phyloP scores from a whole-genome alignment of 2,888 invertebrate genomes.

The Entomobrya multifasciata region DNA sequence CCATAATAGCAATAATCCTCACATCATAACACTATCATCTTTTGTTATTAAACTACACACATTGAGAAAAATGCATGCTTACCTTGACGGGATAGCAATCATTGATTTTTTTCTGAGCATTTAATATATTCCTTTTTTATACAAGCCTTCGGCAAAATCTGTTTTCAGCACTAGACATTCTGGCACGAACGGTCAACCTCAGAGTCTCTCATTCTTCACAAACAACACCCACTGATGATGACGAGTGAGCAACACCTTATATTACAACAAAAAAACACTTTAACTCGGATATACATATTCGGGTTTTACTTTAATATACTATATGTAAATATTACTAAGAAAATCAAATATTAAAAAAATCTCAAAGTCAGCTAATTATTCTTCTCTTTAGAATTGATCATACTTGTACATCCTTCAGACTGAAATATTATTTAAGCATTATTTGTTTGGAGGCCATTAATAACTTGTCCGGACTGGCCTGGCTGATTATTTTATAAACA shows the following conservation, averaged over 20 bases:
- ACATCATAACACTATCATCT: slow-evolving; percentile 10
- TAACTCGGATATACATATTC: too few species aligned
- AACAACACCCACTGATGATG: neutral
- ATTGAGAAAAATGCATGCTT: slow-evolving; percentile 33
- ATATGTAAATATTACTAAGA: too few species aligned
- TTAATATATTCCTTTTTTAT: slow-evolving; percentile 41
- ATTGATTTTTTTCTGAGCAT: slow-evolving; percentile 24
- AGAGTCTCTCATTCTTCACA: neutral
- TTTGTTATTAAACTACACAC: neutral
- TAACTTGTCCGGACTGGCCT: too few species aligned
- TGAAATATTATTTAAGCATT: too few species aligned
- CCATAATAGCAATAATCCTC: slow-evolving; percentile 26
- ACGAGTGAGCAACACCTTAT: neutral
- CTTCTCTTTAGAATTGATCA: too few species aligned
- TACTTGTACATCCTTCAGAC: too few species aligned
- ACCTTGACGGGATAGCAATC: slow-evolving; percentile 6
- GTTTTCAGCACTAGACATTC: slow-evolving; percentile 68
- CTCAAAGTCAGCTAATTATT: too few species aligned
- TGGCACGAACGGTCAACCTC: slow-evolving; percentile 57
- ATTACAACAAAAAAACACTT: too few species aligned
- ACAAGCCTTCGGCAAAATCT: slow-evolving; percentile 49
- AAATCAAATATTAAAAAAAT: too few species aligned
- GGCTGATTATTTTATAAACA: too few species aligned
- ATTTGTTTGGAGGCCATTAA: too few species aligned
- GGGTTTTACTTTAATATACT: too few species aligned